Conservation (phyloP, 92 coral and sea anemone species). For the Muricea muricata region DNA sequence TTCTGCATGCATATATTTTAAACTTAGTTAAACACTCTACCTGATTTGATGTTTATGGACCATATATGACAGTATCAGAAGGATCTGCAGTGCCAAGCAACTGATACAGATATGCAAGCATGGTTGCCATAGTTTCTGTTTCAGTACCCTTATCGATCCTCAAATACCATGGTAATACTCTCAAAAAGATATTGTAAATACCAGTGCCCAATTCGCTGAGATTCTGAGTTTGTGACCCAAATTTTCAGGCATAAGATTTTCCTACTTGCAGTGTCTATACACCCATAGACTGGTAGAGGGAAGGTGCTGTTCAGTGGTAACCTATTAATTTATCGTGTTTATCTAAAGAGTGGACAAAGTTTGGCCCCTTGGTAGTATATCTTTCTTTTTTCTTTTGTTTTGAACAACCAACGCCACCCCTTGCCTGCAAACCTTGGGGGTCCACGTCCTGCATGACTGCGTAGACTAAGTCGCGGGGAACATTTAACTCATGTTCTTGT, state of each 20-base stretch:
- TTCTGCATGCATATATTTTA: background rate
- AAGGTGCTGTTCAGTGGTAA: constrained; percentile 59
- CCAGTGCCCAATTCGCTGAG: constrained; percentile 31
- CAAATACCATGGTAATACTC: no score
- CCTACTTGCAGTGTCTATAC: constrained; percentile 62
- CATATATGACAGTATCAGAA: constrained; percentile 49
- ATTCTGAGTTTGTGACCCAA: constrained; percentile 58
- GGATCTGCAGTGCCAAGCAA: constrained; percentile 47
- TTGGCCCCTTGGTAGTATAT: constrained; percentile 2
- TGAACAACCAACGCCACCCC: background rate
- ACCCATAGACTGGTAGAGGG: constrained; percentile 64
- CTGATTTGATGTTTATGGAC: constrained; percentile 55
- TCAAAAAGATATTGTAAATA: constrained; percentile 64
- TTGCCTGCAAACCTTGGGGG: background rate
- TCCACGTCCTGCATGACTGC: background rate
- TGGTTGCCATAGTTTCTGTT: constrained; percentile 65
- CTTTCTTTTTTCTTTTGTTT: background rate
- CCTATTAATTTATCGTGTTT: constrained; percentile 46
- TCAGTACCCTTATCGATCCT: constrained; percentile 58
- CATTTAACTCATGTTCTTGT: background rate
- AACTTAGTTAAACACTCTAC: background rate
- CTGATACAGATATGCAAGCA: constrained; percentile 59
- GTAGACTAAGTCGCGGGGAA: background rate
- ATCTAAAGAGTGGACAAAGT: constrained; percentile 10
- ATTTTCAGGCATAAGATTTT: constrained; percentile 52